Percentiles rank a stretch among this genome's conserved stretches.
These are phyloP conservation scores for Lagopus leucura DNA, from an alignment of 2,113 vertebrate species.

Conservation along the genomic window DNA sequence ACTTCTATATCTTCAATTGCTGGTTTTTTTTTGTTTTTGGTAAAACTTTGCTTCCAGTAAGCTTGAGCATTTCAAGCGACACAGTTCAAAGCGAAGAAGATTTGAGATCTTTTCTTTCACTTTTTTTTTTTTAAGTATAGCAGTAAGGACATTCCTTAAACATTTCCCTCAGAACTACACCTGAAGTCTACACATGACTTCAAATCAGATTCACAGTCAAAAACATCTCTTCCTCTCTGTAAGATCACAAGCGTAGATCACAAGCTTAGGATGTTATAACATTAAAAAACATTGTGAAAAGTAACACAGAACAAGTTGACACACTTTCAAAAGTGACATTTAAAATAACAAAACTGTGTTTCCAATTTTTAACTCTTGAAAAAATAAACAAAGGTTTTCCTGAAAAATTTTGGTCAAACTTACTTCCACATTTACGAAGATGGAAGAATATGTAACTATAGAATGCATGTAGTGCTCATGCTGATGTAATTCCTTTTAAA, in stretches of 20 bases:
- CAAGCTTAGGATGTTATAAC: conserved; percentile 39
- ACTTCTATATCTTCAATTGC: neutral
- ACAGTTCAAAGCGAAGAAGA: neutral
- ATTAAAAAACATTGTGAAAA: conserved; percentile 65
- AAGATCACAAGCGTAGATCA: neutral
- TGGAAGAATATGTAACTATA: neutral
- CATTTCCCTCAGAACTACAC: neutral
- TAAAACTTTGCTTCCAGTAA: neutral
- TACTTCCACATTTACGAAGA: neutral
- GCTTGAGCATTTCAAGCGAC: neutral
- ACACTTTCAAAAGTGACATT: conserved; percentile 51
- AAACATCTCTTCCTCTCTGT: neutral
- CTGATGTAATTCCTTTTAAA: neutral
- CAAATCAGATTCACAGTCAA: neutral
- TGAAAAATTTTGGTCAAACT: neutral
- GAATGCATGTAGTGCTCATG: neutral
- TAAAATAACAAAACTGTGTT: neutral
- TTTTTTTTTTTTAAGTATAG: neutral
- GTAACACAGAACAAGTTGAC: conserved; percentile 55
- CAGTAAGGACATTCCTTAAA: neutral
- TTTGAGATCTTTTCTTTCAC: neutral
- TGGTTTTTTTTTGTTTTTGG: neutral
- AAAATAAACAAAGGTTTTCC: neutral
- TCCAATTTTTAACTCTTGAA: neutral
- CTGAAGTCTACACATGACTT: neutral